Evolutionary conservation across 2,888 invertebrate species (phyloP).

Genomic region (Osmoderma eremita): DNA sequence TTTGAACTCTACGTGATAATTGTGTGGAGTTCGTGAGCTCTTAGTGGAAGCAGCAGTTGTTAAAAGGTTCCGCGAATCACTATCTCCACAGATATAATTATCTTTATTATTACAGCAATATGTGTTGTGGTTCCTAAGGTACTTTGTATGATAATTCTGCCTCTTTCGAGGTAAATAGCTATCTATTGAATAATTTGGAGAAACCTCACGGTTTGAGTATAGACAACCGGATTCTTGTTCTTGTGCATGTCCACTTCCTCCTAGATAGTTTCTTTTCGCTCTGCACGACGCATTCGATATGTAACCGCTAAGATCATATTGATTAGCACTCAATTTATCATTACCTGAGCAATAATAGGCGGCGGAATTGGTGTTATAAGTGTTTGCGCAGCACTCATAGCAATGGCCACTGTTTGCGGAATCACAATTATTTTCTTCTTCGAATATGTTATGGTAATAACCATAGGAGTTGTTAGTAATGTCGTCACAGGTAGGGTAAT

Average conservation of each 20-base stretch:
- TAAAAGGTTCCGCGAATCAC: background rate
- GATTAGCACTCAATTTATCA: background rate
- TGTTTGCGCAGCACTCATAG: background rate
- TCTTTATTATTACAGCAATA: too few species aligned
- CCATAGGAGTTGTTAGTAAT: background rate
- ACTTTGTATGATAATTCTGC: background rate
- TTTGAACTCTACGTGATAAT: background rate
- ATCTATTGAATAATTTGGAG: background rate
- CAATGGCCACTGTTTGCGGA: background rate
- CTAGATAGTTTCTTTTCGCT: background rate
- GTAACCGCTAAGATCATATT: background rate
- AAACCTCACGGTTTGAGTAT: too few species aligned
- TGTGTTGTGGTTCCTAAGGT: background rate
- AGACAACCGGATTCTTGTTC: background rate
- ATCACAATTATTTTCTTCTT: background rate
- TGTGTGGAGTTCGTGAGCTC: background rate
- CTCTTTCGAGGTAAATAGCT: background rate
- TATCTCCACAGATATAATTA: background rate
- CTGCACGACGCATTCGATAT: background rate
- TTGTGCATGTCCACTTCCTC: background rate
- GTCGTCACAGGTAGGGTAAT: background rate
- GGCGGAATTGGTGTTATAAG: background rate
- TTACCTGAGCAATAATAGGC: background rate
- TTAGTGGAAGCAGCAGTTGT: background rate
- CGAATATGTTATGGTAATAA: background rate